Base-by-base conservation (phyloP, 2,888 invertebrate genomes). In the Drosophila kuntzei region DNA sequence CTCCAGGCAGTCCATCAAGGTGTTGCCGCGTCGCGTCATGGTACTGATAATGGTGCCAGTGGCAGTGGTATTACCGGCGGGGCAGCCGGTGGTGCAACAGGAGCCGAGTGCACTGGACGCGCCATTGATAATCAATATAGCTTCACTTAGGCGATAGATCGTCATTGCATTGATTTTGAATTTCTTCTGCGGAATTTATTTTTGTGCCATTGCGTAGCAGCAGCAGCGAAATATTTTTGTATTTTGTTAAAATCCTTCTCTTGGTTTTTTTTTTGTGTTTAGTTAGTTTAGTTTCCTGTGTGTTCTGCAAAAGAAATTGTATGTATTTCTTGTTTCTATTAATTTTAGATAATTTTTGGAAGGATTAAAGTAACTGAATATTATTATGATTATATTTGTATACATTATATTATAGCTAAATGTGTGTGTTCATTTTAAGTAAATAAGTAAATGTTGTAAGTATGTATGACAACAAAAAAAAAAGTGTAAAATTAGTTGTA, bases 41-140 rank as follows among this genome's bases (percentile, higher is more conserved):
- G 66, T 27, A 27, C 43, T 29, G 75, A 73, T 25, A 32, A 41
- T 14, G 49, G 58, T 41, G 43, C 50, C 58, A 69, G 36, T 50
- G 44, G 54, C 51, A 67, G 34, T 49, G 46, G 46, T 29, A 34
- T 32, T 27, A 37, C 34, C 44, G 55, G 39, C 12, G 60, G 61
- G 43, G 53, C 54, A 36, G 49, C 57, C 8, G 64, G 67, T 39
- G 73, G 68, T 43, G 16, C 54, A 16, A 32, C 63, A 25, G 76
- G 69, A 37, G 46, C 43, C 53, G 83, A 84, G 51, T 77, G 88
- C 66, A 84, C 49, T 39, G 92, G 91, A 18, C 90, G 97, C 60
- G 97, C 97, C 22, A 94, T 97, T 14, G 97, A 97, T 91, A 97
- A 97, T 92, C 96, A 96, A 77, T 97, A 97, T 92, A 95, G 95